Evolutionary conservation across 2,888 invertebrate genomes (phyloP), one percentile per base, ranked within the genome.

Genomic region (Nemapogon koenigi): DNA sequence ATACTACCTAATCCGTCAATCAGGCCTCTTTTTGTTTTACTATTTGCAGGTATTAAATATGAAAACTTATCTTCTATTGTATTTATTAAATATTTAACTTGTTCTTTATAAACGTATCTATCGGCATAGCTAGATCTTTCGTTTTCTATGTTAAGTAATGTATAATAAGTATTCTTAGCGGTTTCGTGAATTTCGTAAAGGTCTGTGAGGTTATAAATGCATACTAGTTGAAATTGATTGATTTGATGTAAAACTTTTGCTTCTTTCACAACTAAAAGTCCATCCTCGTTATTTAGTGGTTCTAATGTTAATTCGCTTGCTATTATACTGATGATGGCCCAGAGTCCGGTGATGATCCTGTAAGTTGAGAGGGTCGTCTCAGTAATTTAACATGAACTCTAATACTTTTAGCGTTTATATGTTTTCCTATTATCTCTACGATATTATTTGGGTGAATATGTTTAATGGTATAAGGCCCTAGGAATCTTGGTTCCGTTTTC

Each of bases 401-500:
- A 14, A 32, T 32, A n/a, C 4, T 32, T n/a, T 32, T 32, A 6
- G 32, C 32, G 13, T 32, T 32, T 3, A 32, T 16, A n/a, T 32
- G 18, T 32, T 32, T 17, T 16, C 16, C 17, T 16, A 7, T 8
- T 17, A 32, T 32, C 13, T 32, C 32, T 14, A 32, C n/a, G 8
- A 32, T 32, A 17, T 32, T 32, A 17, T 32, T 16, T 3, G 16
- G 17, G 15, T 32, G 32, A n/a, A 32, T n/a, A 7, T 18, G 7
- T 3, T 18, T 17, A 18, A 32, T 16, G n/a, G 32, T 32, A 17
- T 32, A 32, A 4, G 32, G 32, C 3, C 32, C 32, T 17, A 32
- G 4, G 18, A n/a, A 32, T 17, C 13, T 16, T 16, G 16, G 18
- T 17, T 32, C 32, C 18, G 43, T 44, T 16, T 42, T 42, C 4